Evolutionary conservation across 2,888 invertebrate genomes (phyloP).

Genomic region (Argyresthia goedartella): DNA sequence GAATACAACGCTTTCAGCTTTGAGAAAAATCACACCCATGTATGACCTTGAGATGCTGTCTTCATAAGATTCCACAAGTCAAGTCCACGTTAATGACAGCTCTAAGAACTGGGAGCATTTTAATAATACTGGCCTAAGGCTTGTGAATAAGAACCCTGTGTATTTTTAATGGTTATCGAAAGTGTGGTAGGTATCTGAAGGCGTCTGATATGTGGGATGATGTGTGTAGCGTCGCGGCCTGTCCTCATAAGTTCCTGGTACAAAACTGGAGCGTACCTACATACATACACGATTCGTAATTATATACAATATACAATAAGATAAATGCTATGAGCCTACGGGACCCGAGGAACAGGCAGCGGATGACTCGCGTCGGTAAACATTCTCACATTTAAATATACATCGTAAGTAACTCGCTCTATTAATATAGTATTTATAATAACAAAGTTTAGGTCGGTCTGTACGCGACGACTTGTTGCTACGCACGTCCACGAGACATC

Average conservation of each 20-base stretch:
- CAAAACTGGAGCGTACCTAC: constrained; percentile 58
- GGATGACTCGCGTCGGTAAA: constrained; percentile 44
- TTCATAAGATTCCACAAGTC: too few species aligned
- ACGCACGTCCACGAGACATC: constrained; percentile 22
- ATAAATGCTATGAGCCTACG: constrained; percentile 37
- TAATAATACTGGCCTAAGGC: too few species aligned
- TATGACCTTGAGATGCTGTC: too few species aligned
- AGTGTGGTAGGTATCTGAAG: constrained; percentile 19
- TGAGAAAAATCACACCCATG: too few species aligned
- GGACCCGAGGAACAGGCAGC: constrained; percentile 47
- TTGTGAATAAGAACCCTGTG: neutral
- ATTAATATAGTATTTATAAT: constrained; percentile 27
- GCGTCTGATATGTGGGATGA: constrained; percentile 67
- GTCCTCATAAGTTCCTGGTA: constrained; percentile 40
- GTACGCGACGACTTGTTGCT: too few species aligned
- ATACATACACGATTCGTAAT: constrained; percentile 37
- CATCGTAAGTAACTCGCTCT: constrained; percentile 50
- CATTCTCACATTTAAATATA: constrained; percentile 65
- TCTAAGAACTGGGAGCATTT: too few species aligned
- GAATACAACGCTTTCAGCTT: too few species aligned
- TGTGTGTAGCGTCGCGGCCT: constrained; percentile 57
- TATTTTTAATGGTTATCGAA: neutral
- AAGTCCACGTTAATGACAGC: too few species aligned
- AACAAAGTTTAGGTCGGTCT: constrained; percentile 37
- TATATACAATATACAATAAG: constrained; percentile 66